Evolutionary conservation across 2,113 vertebrate genomes (phyloP).

Genomic region (Dromiciops gliroides): DNA sequence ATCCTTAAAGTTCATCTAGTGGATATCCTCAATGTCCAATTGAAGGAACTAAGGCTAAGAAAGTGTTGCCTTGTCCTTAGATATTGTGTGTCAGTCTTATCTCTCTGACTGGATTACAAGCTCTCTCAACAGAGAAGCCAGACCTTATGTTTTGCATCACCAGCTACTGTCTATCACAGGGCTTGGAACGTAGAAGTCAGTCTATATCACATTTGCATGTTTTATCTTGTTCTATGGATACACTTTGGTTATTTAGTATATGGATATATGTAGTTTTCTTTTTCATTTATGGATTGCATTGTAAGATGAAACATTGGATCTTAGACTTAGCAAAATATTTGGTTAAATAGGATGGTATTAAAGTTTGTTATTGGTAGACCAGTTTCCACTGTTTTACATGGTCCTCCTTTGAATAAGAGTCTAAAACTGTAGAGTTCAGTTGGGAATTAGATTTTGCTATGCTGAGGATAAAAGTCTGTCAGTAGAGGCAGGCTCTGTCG

Average conservation of each 20-base stretch:
- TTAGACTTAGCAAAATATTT: background rate
- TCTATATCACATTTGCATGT: background rate
- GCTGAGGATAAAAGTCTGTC: constrained; percentile 39
- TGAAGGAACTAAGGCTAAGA: background rate
- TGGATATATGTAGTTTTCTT: background rate
- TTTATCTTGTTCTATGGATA: background rate
- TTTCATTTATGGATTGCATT: background rate
- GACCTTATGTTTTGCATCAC: background rate
- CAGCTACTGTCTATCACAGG: background rate
- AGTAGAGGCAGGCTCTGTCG: background rate
- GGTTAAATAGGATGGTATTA: background rate
- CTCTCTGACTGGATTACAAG: background rate
- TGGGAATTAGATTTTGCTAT: background rate
- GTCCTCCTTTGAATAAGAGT: background rate
- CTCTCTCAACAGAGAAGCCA: background rate
- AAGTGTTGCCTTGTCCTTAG: background rate
- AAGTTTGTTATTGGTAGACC: background rate
- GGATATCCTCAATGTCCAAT: background rate
- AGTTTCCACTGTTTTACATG: background rate
- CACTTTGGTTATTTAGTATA: background rate
- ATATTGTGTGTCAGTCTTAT: background rate
- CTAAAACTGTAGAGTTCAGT: background rate
- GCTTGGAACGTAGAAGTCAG: background rate
- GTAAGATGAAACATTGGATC: background rate
- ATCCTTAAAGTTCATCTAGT: background rate